Conservation (phyloP, 2,113 vertebrate genomes). For the Entelurus aequoreus region DNA sequence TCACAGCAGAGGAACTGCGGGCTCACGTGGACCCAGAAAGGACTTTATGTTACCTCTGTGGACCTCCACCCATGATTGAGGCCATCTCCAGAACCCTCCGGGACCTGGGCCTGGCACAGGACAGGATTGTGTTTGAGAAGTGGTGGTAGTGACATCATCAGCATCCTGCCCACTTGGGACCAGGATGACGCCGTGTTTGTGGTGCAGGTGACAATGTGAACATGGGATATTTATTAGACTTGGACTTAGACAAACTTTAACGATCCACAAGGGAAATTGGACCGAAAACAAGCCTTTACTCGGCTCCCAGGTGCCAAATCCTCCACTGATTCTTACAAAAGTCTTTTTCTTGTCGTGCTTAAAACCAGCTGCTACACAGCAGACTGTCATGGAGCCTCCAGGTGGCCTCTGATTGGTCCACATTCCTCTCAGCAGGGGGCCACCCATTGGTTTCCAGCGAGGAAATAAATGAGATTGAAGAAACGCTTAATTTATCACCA, state of each 20-base stretch:
- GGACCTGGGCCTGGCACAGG: conserved; percentile 70
- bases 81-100: conserved; percentile 77
- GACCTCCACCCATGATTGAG: conserved; percentile 93
- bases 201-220: background rate
- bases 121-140: conserved; percentile 87
- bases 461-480: conserved; percentile 47
- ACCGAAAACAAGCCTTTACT: background rate
- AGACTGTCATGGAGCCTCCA: conserved; percentile 58
- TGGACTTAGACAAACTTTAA: no score
- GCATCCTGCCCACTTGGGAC: background rate
- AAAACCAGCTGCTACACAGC: conserved; percentile 10
- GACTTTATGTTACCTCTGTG: conserved; percentile 91
- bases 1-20: conserved; percentile 76
- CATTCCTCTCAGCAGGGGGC: conserved; percentile 44
- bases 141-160: conserved; percentile 83
- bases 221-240: background rate
- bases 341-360: no score
- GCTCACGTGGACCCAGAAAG: conserved; percentile 69
- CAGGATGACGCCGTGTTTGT: background rate
- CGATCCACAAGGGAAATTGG: background rate
- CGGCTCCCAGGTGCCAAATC: no score
- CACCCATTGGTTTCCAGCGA: conserved; percentile 6
- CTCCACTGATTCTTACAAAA: no score
- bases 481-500: conserved; percentile 49
- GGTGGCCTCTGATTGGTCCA: conserved; percentile 58